Evolutionary conservation across 37 sponge, comb jelly and placozoan genomes (phyloP).

Genomic region (Spongilla lacustris): DNA sequence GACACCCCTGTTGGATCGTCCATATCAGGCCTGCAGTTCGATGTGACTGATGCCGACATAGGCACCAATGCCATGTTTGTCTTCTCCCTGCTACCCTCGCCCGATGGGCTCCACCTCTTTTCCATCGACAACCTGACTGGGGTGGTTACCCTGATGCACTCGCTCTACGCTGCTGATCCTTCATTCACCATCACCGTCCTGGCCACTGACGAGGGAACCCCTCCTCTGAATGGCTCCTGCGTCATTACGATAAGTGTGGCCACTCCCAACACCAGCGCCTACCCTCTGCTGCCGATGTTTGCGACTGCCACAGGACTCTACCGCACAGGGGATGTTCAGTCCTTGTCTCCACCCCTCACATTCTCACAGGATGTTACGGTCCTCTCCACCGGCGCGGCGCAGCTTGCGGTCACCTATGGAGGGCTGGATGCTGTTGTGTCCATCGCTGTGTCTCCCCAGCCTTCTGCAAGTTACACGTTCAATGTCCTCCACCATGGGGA

Average conservation of each 20-base stretch:
- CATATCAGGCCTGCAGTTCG: background rate
- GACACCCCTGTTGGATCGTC: slow-evolving; percentile 24
- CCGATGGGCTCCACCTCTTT: background rate
- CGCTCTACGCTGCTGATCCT: slow-evolving; percentile 15
- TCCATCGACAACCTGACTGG: slow-evolving; percentile 20
- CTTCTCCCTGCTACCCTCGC: slow-evolving; percentile 35
- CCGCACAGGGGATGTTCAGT: background rate
- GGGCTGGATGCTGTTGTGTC: background rate
- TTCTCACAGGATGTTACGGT: too few species aligned
- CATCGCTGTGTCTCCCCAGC: background rate
- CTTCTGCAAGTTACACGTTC: background rate
- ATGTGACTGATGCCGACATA: slow-evolving; percentile 55
- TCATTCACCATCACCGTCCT: slow-evolving; percentile 19
- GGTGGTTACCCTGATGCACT: slow-evolving; percentile 4
- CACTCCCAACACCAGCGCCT: background rate
- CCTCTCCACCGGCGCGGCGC: background rate
- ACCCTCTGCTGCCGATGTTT: slow-evolving; percentile 22
- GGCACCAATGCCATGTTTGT: slow-evolving; percentile 43
- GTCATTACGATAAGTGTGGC: background rate
- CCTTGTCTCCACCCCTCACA: too few species aligned
- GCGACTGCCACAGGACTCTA: background rate
- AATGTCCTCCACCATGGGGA: slow-evolving; percentile 17
- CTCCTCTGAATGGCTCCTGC: background rate
- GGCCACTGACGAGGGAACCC: slow-evolving; percentile 29
- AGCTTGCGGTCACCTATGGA: slow-evolving; percentile 5